These are phyloP conservation scores for Scaeva pyrastri DNA, from an alignment of 2,888 invertebrate species.

Conservation along the genomic window DNA sequence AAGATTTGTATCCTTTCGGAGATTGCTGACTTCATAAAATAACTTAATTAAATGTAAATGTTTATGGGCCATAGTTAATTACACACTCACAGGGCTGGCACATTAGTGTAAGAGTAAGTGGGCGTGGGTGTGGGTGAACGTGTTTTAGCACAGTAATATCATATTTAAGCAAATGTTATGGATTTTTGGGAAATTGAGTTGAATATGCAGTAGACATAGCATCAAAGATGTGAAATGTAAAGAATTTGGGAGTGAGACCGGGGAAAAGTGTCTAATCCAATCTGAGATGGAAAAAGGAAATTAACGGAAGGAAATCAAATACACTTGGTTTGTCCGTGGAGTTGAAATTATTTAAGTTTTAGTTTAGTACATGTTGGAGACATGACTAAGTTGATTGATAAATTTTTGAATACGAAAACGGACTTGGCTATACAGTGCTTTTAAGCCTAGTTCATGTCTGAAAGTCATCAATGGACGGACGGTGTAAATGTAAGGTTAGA, in stretches of 20 bases:
- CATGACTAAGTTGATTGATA: not conserved
- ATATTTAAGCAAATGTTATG: slow-evolving; percentile 27
- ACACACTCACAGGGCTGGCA: slow-evolving; percentile 1
- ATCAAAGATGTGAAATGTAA: not conserved
- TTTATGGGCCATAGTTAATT: slow-evolving; percentile 47
- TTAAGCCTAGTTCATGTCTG: too few species aligned
- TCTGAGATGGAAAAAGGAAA: not conserved
- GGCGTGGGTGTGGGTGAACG: slow-evolving; percentile 16
- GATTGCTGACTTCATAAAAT: slow-evolving; percentile 44
- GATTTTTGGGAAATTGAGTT: slow-evolving; percentile 8
- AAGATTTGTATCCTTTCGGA: slow-evolving; percentile 47
- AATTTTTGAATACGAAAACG: too few species aligned
- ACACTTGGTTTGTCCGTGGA: not conserved
- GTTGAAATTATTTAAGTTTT: not conserved
- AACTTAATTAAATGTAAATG: slow-evolving; percentile 48
- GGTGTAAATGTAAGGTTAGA: too few species aligned
- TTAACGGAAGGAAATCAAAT: not conserved
- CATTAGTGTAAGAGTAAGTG: slow-evolving; percentile 18
- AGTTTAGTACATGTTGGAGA: too few species aligned
- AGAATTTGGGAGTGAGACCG: not conserved
- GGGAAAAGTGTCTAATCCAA: not conserved
- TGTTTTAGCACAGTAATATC: slow-evolving; percentile 37
- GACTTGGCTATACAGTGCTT: too few species aligned
- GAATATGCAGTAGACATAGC: slow-evolving; percentile 9
- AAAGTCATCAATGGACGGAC: too few species aligned